A percentile compares a stretch with the other conserved stretches of the same genome.
phyloP scores from a whole-genome alignment of 2,888 invertebrate species.

The Lepidonotus clava region DNA sequence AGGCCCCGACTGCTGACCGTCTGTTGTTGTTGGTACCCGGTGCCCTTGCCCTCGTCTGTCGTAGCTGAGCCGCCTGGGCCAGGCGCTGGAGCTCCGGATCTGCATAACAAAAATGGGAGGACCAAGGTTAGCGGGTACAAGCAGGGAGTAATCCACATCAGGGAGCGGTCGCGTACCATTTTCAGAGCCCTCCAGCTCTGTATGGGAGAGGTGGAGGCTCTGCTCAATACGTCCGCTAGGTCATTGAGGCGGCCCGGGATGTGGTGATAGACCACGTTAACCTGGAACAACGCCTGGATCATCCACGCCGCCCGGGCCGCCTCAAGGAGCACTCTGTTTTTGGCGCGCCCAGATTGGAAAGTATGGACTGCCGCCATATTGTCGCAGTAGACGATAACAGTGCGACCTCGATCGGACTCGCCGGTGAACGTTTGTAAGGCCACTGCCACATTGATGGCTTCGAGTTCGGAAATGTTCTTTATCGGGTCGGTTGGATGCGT shows the following conservation, averaged over 20 bases:
- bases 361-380: neutral
- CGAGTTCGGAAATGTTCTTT: neutral
- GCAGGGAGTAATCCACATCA: neutral
- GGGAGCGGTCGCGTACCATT: neutral
- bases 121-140: neutral
- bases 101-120: neutral
- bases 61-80: neutral
- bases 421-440: neutral
- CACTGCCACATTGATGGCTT: neutral
- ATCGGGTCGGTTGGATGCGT: neutral
- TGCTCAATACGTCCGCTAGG: neutral
- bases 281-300: neutral
- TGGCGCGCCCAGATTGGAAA: neutral
- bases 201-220: neutral
- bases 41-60: neutral
- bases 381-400: neutral
- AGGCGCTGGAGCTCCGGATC: neutral
- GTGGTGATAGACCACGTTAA: neutral
- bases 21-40: neutral
- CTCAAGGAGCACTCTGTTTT: neutral
- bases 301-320: neutral
- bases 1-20: neutral
- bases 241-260: neutral
- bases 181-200: neutral
- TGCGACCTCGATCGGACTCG: neutral